phyloP scores from a whole-genome alignment of 2,888 invertebrate species.

The Drosophila paracracens region DNA sequence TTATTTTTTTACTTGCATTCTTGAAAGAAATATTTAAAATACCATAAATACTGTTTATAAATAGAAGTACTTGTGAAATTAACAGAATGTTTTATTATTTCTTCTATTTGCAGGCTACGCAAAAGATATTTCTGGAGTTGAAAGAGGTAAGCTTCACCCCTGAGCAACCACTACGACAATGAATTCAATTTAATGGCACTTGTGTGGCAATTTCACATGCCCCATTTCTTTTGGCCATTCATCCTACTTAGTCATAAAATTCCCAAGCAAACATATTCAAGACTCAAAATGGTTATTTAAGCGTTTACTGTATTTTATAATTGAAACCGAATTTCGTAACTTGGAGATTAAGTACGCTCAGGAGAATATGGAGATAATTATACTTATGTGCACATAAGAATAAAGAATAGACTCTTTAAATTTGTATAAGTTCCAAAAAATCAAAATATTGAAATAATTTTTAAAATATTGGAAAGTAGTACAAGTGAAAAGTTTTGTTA shows the following conservation, averaged over 20 bases:
- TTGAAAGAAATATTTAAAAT: constrained; percentile 42
- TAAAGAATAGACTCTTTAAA: neutral
- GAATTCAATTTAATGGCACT: constrained; percentile 17
- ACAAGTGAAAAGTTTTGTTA: neutral
- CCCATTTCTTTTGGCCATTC: neutral
- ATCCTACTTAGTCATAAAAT: constrained; percentile 21
- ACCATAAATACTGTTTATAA: constrained; percentile 32
- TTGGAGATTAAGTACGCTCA: constrained; percentile 17
- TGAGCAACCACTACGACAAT: constrained; percentile 3
- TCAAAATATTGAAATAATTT: neutral
- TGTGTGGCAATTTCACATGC: constrained; percentile 12
- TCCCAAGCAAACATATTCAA: constrained; percentile 19
- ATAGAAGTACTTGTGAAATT: constrained; percentile 36
- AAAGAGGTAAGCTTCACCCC: constrained; percentile 82
- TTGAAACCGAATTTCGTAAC: constrained; percentile 7
- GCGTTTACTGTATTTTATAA: neutral
- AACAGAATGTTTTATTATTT: constrained; percentile 48
- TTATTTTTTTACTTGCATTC: constrained; percentile 39
- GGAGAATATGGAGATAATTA: neutral
- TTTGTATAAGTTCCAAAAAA: neutral
- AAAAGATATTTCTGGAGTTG: constrained; percentile 85
- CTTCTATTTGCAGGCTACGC: constrained; percentile 87
- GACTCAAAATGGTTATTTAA: neutral
- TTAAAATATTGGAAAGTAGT: neutral
- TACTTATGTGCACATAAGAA: neutral